Evolutionary conservation across 1,140 invertebrate species (phyloP).

Genomic region (Neocloeon triangulifer): DNA sequence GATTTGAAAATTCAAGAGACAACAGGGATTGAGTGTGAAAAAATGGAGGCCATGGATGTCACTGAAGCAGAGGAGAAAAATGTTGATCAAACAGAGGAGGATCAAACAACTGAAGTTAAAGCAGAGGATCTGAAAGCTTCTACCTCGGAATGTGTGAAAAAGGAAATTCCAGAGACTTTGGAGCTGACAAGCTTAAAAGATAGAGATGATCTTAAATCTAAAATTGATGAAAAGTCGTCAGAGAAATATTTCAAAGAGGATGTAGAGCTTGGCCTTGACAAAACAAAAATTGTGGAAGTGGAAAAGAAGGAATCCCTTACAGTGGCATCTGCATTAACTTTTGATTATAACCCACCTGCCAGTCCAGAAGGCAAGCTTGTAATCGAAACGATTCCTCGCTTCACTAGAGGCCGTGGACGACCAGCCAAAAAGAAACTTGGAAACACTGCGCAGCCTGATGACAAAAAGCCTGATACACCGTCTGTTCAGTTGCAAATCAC

Average conservation of each 20-base stretch:
- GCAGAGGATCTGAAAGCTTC: constrained; percentile 9
- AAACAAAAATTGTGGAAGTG: background rate
- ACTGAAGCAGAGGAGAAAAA: constrained; percentile 10
- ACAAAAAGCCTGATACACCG: too few species aligned
- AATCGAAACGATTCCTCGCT: too few species aligned
- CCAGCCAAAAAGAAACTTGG: too few species aligned
- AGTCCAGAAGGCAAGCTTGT: too few species aligned
- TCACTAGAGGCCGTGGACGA: too few species aligned
- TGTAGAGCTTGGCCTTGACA: background rate
- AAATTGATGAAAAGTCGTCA: background rate
- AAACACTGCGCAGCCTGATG: too few species aligned
- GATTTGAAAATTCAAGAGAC: background rate
- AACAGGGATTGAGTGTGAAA: background rate
- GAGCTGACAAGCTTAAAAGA: background rate
- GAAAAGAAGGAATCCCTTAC: constrained; percentile 1
- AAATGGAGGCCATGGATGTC: background rate
- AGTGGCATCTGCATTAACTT: too few species aligned
- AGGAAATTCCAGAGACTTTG: background rate
- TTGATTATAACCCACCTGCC: too few species aligned
- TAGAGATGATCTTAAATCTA: background rate
- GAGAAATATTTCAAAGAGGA: background rate
- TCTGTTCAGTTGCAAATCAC: background rate
- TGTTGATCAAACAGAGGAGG: constrained; percentile 8
- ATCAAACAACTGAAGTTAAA: constrained; percentile 13
- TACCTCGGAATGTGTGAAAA: background rate